Conservation (phyloP, 2,797 vertebrate species). For the Chrosomus eos region DNA sequence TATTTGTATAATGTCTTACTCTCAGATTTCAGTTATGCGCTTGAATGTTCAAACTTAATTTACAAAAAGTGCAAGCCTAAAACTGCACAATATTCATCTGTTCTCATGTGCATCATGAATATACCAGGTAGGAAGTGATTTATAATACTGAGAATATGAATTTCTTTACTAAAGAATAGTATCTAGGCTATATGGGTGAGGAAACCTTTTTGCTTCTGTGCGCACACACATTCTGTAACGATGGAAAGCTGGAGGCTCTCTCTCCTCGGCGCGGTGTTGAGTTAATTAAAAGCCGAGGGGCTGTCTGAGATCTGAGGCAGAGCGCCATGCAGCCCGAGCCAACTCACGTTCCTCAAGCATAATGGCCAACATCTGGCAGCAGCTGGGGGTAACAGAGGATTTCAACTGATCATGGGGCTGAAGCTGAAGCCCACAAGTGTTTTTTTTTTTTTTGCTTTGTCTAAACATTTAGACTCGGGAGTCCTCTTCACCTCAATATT, state of each 20-base stretch:
- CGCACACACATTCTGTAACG: not conserved
- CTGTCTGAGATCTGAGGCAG: conserved; percentile 57
- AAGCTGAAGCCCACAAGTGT: conserved; percentile 30
- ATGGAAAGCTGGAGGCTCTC: conserved; percentile 36
- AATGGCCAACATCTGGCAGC: conserved; percentile 75
- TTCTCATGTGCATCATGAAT: not conserved
- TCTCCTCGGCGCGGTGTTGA: conserved; percentile 39
- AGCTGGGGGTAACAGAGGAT: conserved; percentile 63
- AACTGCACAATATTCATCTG: not conserved
- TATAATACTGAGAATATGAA: not conserved
- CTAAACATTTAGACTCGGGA: conserved; percentile 61
- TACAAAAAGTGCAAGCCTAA: not conserved
- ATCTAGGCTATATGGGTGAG: not conserved
- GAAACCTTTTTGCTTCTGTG: not conserved
- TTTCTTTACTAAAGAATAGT: not conserved
- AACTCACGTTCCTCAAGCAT: conserved; percentile 60
- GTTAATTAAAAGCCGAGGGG: conserved; percentile 64
- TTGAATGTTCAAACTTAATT: not conserved
- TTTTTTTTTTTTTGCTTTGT: conserved; percentile 8
- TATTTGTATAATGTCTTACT: not conserved
- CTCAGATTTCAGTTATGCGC: not conserved
- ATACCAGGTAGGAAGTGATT: not conserved
- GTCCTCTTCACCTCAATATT: conserved; percentile 50
- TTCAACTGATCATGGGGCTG: conserved; percentile 29
- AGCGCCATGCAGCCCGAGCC: conserved; percentile 48